Percentiles rank a stretch among this genome's conserved stretches.
These are phyloP conservation scores for Pangasius macronema DNA, from an alignment of 2,797 vertebrate genomes.

Conservation along the genomic window DNA sequence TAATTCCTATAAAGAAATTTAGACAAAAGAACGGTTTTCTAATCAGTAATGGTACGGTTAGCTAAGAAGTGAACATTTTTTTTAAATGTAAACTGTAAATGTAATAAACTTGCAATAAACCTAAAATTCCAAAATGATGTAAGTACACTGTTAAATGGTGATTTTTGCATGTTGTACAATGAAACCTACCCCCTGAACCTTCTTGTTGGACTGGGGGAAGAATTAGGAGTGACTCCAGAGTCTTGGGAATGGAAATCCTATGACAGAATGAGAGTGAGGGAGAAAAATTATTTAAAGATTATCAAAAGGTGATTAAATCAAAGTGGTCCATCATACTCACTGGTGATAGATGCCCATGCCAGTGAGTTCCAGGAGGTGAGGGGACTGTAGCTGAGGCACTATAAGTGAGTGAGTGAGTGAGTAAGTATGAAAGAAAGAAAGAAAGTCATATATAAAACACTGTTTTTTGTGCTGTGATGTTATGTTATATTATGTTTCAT, in stretches of 20 bases:
- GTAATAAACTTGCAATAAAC: background rate
- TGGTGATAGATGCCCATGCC: constrained; percentile 68
- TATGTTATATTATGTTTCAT: background rate
- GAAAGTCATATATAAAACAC: background rate
- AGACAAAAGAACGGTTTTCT: background rate
- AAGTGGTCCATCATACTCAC: constrained; percentile 63
- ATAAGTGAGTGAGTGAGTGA: background rate
- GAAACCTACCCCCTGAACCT: constrained; percentile 71
- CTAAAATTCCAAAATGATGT: background rate
- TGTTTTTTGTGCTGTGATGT: background rate
- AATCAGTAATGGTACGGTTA: background rate
- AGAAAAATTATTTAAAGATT: background rate
- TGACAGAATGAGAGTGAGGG: constrained; percentile 11
- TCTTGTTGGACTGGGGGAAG: constrained; percentile 76
- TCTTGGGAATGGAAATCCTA: constrained; percentile 75
- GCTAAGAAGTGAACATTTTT: background rate
- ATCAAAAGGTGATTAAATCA: background rate
- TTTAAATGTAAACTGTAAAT: background rate
- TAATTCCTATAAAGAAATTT: background rate
- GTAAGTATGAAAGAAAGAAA: background rate
- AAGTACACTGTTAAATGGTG: background rate
- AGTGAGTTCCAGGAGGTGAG: constrained; percentile 68
- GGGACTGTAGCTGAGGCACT: constrained; percentile 71
- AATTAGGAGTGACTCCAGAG: constrained; percentile 77
- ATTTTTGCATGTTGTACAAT: background rate